Conservation (phyloP, 2,888 invertebrate species). For the Brassicogethes aeneus region DNA sequence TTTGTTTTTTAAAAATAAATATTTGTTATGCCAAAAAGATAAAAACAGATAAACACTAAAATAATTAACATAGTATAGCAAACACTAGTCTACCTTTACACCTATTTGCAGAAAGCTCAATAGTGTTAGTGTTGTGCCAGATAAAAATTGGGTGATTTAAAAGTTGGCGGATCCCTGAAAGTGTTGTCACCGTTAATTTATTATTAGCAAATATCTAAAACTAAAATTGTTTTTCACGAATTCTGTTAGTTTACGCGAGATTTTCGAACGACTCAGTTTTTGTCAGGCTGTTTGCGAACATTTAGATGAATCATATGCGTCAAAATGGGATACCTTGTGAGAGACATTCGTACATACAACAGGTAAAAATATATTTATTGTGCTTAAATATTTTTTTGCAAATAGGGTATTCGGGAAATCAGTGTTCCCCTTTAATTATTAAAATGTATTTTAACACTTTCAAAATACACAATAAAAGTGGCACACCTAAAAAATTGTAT, state of each 20-base stretch:
- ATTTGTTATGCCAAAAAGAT: no score
- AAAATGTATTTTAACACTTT: background rate
- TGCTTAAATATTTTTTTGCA: no score
- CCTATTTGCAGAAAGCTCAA: no score
- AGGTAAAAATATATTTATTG: conserved; percentile 15
- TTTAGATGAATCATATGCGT: background rate
- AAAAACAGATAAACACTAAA: no score
- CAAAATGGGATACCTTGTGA: conserved; percentile 23
- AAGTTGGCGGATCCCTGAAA: background rate
- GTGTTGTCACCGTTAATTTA: background rate
- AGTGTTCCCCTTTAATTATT: no score
- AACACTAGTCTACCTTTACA: no score
- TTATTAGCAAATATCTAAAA: background rate
- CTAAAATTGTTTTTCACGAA: conserved; percentile 9
- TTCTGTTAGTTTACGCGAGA: conserved; percentile 11
- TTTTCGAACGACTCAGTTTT: conserved; percentile 9
- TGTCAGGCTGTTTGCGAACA: conserved; percentile 4
- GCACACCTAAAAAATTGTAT: no score
- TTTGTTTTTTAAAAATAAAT: no score
- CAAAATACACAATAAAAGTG: no score
- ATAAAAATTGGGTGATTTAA: background rate
- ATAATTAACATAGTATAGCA: no score
- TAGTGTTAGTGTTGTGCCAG: background rate
- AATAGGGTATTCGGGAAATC: no score
- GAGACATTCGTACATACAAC: conserved; percentile 16